phyloP scores from a whole-genome alignment of 2,797 vertebrate genomes.

The Melanitta fusca region DNA sequence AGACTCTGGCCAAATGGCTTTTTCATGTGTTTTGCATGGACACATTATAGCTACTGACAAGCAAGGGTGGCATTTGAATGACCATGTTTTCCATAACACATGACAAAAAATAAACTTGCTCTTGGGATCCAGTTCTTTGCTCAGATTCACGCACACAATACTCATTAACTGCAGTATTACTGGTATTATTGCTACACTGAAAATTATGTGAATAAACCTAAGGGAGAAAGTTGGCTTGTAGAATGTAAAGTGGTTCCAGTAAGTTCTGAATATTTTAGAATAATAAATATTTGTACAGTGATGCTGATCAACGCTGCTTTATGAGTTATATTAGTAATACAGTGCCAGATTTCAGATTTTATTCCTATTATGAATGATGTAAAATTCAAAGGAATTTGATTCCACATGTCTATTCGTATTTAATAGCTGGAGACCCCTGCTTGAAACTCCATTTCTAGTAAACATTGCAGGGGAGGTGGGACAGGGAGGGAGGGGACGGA shows the following conservation, averaged over 20 bases:
- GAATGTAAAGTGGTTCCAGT: slow-evolving; percentile 3
- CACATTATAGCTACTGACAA: not conserved
- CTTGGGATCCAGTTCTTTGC: not conserved
- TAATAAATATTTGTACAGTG: slow-evolving; percentile 65
- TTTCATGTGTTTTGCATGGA: not conserved
- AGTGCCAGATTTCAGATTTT: slow-evolving; percentile 12
- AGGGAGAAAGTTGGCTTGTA: slow-evolving; percentile 41
- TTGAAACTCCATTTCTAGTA: not conserved
- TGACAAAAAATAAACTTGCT: not conserved
- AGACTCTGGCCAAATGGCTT: fast-evolving
- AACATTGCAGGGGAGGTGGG: not conserved
- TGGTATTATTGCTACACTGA: slow-evolving; percentile 27
- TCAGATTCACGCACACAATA: not conserved
- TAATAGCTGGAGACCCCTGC: not conserved
- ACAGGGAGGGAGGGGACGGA: not conserved
- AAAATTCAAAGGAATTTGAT: slow-evolving; percentile 12
- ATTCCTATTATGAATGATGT: slow-evolving; percentile 6
- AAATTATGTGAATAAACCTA: slow-evolving; percentile 40
- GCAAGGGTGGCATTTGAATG: not conserved
- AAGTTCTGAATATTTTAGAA: slow-evolving; percentile 49
- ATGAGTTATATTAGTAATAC: not conserved
- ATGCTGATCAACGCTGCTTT: not conserved
- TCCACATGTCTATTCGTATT: not conserved
- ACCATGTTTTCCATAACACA: not conserved
- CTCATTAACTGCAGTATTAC: not conserved